Base-by-base conservation (phyloP, 2,113 vertebrate species). In the Ranitomeya imitator region DNA sequence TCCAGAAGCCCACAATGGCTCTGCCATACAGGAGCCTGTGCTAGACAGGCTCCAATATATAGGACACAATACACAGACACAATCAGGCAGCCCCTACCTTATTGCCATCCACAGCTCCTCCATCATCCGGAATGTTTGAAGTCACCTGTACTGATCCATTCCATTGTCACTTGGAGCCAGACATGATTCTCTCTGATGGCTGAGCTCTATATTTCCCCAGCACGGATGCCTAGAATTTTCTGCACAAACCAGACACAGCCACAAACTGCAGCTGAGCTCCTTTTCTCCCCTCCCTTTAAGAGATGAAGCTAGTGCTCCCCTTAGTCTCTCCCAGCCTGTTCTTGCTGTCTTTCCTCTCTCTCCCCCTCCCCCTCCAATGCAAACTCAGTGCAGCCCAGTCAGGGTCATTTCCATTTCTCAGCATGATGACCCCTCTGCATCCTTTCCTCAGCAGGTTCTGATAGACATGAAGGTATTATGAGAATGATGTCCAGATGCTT, bases 61-160 rank as follows among this genome's bases (percentile, higher is more conserved):
- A 55, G 76, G 76, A 45, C 21, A 81, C 2, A 79, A 71, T 84
- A 73, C 87, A 65, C 90, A 90, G 69, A 86, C 86, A 91, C 81
- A 90, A 87, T 83, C 90, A 91, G 79, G 89, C 82, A 84, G 69
- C 89, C 90, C 93, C 93, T 94, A 95, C 94, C 95, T 96, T 93
- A 92, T 92, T 92, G 91, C 93, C 92, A 92, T 94, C 93, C 92
- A 94, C 93, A 92, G 92, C 92, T 93, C 89, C 91, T 90, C 81
- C 92, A 93, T 90, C 92, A 76, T 89, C 89, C 73, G 52, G 87
- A 77, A 55, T 86, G 89, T 85, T 51, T 89, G 85, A 93, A 93
- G 94, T 94, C 95, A 95, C 94, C 94, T 96, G 94, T 95, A 93
- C 94, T 82, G 93, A 94, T 95, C 93, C 95, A 94, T 87, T 91